Percentiles rank a stretch among this genome's conserved stretches.
Evolutionary conservation across 2,797 vertebrate genomes (phyloP).

Genomic region (Periparus ater): DNA sequence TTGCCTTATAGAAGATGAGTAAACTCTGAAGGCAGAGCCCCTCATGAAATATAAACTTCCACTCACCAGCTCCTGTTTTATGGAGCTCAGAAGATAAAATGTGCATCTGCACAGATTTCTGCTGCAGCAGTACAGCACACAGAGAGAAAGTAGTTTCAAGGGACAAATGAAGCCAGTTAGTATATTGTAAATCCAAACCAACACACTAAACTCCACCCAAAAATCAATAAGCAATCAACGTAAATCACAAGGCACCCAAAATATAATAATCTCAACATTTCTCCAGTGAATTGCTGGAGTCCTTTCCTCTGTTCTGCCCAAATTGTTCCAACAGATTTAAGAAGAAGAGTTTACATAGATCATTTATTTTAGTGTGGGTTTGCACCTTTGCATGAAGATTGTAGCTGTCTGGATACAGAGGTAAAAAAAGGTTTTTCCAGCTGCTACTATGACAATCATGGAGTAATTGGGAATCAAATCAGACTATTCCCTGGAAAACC

Average conservation of each 20-base stretch:
- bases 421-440: neutral
- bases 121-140: neutral
- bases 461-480: neutral
- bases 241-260: slow-evolving; percentile 29
- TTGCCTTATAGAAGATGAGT: neutral
- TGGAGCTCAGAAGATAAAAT: neutral
- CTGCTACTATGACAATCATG: neutral
- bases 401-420: neutral
- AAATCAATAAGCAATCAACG: slow-evolving; percentile 50
- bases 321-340: slow-evolving; percentile 1
- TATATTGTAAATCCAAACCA: slow-evolving; percentile 31
- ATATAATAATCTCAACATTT: neutral
- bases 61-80: neutral
- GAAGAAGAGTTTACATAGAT: neutral
- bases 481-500: neutral
- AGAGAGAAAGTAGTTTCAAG: slow-evolving; percentile 10
- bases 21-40: neutral
- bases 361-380: neutral
- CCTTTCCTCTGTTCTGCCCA: neutral
- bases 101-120: neutral
- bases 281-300: neutral
- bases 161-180: slow-evolving; percentile 27
- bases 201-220: slow-evolving; percentile 20
- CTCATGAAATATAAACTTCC: neutral
- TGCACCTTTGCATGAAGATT: neutral